phyloP scores from a whole-genome alignment of 2,888 invertebrate species.

The Thera britannica region DNA sequence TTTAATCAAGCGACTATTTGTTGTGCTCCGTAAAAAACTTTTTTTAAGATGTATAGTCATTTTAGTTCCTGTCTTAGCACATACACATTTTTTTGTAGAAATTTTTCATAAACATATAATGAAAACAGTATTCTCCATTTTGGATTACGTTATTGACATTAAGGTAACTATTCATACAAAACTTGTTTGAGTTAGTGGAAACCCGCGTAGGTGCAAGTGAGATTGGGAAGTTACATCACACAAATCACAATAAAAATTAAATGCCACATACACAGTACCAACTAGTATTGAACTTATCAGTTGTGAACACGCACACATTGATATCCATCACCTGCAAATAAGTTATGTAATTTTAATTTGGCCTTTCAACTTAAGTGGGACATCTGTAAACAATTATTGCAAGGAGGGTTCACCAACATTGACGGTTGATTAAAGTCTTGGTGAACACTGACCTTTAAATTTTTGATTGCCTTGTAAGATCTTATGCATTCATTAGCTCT shows the following conservation, averaged over 20 bases:
- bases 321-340: slow-evolving; percentile 71
- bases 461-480: no score
- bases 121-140: no score
- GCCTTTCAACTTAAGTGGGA: slow-evolving; percentile 10
- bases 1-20: no score
- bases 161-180: neutral
- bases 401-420: neutral
- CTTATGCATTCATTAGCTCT: no score
- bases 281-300: slow-evolving; percentile 61
- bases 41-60: no score
- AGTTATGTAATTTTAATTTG: slow-evolving; percentile 32
- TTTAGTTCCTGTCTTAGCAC: no score
- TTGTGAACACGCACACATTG: slow-evolving; percentile 72
- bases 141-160: neutral
- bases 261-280: slow-evolving; percentile 75
- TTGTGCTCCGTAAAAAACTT: no score
- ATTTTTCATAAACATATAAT: no score
- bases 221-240: slow-evolving; percentile 3
- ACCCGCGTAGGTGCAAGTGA: slow-evolving; percentile 2
- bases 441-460: neutral
- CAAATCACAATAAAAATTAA: slow-evolving; percentile 7
- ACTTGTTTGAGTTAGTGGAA: neutral
- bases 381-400: neutral
- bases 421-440: neutral
- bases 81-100: no score